These are phyloP conservation scores for Liasis olivaceus DNA, from an alignment of 2,797 vertebrate genomes.

Conservation along the genomic window DNA sequence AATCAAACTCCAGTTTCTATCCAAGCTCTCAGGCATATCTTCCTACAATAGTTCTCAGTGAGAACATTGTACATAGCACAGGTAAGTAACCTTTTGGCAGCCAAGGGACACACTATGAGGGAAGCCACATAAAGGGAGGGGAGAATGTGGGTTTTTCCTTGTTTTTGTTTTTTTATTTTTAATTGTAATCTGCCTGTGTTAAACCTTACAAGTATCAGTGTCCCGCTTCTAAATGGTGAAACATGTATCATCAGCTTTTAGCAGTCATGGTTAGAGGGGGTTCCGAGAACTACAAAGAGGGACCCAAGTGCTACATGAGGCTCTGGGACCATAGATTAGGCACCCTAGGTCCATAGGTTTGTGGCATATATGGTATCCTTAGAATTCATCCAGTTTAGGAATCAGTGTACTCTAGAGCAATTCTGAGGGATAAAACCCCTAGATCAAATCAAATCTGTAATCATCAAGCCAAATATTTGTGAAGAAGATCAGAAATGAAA, in stretches of 20 bases:
- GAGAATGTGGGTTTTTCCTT: no score
- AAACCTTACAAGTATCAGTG: background rate
- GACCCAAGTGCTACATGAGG: background rate
- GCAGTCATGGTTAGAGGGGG: background rate
- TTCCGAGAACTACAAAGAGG: background rate
- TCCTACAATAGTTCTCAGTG: no score
- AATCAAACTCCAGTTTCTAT: background rate
- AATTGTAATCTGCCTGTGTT: background rate
- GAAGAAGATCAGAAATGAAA: background rate
- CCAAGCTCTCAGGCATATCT: background rate
- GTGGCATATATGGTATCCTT: background rate
- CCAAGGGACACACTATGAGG: no score
- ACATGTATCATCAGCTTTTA: background rate
- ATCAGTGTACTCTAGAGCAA: background rate
- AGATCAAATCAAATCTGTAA: background rate
- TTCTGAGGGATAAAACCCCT: background rate
- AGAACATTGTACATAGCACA: no score
- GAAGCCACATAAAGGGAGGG: no score
- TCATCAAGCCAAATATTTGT: background rate
- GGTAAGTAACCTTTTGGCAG: no score
- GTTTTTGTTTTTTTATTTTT: no score
- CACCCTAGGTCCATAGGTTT: background rate
- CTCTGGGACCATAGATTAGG: background rate
- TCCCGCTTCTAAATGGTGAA: background rate
- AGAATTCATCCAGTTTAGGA: background rate